Conservation (phyloP, 2,797 vertebrate species). For the Octomys mimax region DNA sequence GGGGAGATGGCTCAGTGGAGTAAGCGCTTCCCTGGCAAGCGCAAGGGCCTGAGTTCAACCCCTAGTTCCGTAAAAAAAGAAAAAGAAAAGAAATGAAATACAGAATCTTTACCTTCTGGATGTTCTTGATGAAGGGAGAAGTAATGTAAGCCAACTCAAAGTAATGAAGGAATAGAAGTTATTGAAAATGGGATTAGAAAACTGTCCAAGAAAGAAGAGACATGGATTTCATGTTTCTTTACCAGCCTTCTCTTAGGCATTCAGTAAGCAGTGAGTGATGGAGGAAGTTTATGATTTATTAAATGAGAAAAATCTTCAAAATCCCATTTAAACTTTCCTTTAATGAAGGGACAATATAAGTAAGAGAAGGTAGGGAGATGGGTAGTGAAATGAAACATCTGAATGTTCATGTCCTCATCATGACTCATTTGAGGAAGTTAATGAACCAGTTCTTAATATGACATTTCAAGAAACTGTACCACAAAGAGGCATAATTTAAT, state of each 20-base stretch:
- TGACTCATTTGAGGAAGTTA: conserved; percentile 2
- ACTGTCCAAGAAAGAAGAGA: not conserved
- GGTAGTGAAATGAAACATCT: not conserved
- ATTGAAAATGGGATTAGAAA: conserved; percentile 20
- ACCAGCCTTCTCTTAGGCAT: not conserved
- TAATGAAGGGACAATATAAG: not conserved
- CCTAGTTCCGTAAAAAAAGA: too few relatives aligned
- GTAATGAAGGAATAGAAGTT: not conserved
- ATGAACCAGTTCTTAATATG: not conserved
- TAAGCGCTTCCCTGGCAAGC: too few relatives aligned
- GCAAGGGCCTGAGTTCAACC: too few relatives aligned
- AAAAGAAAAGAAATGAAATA: too few relatives aligned
- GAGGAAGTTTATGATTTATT: not conserved
- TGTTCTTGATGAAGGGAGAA: not conserved
- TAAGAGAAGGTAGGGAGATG: not conserved
- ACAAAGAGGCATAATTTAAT: not conserved
- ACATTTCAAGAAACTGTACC: not conserved
- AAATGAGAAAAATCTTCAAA: conserved; percentile 41
- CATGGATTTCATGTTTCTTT: not conserved
- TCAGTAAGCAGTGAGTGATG: not conserved
- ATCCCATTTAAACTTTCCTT: conserved; percentile 23
- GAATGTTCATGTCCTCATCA: not conserved
- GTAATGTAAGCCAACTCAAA: not conserved
- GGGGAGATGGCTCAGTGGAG: too few relatives aligned
- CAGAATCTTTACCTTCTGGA: not conserved